Evolutionary conservation across 2,797 vertebrate species (phyloP).

Genomic region (Agapornis canus): DNA sequence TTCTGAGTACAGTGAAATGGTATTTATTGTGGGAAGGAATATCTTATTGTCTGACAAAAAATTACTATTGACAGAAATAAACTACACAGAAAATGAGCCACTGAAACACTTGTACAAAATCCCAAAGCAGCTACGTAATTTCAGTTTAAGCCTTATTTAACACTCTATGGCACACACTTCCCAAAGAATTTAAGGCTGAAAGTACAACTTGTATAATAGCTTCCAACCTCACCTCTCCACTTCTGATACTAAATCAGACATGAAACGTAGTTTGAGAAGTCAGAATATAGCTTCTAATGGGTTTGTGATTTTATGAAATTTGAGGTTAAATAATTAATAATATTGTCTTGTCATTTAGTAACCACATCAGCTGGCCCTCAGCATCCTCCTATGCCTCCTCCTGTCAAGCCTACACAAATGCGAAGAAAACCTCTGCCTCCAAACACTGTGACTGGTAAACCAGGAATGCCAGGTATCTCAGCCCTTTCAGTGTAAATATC

Average conservation of each 20-base stretch:
- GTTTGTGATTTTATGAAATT: neutral
- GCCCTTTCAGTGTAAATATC: neutral
- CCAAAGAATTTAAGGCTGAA: neutral
- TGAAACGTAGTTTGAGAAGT: neutral
- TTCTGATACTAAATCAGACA: conserved; percentile 2
- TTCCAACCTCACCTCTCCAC: neutral
- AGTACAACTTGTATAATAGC: neutral
- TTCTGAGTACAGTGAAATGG: neutral
- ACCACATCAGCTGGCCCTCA: conserved; percentile 49
- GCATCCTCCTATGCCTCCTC: conserved; percentile 51
- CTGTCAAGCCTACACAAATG: conserved; percentile 65
- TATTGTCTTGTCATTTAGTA: conserved; percentile 52
- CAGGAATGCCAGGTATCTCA: conserved; percentile 74
- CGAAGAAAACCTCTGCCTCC: conserved; percentile 76
- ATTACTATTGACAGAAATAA: neutral
- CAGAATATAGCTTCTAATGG: neutral
- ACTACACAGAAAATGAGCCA: neutral
- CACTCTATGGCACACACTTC: neutral
- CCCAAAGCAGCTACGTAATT: neutral
- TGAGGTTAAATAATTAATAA: neutral
- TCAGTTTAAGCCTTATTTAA: neutral
- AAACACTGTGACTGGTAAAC: conserved; percentile 78
- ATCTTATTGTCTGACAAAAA: neutral
- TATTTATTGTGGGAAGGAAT: neutral
- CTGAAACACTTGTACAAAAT: neutral